Percentiles rank a stretch among this genome's conserved stretches.
phyloP scores from a whole-genome alignment of 64 coral and sea anemone species.

The Montipora sp. region DNA sequence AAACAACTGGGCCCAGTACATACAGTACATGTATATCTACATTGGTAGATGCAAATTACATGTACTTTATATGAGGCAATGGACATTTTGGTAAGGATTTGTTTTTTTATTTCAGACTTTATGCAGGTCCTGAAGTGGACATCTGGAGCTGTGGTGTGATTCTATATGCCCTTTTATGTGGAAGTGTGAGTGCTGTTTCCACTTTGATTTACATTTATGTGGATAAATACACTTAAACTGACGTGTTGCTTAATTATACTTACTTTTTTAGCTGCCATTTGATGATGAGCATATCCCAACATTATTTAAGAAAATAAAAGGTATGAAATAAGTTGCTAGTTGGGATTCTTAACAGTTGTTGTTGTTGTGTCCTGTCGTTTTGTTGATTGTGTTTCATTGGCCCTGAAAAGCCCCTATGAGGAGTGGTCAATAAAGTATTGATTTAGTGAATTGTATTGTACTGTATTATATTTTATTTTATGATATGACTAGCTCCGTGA shows the following conservation, averaged over 20 bases:
- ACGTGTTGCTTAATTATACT: not conserved
- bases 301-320: conserved; percentile 98
- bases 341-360: too few relatives aligned
- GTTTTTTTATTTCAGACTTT: conserved; percentile 59
- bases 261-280: conserved; percentile 75
- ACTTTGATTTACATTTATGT: not conserved
- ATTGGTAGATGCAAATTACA: too few relatives aligned
- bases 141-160: conserved; percentile 99
- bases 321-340: conserved; percentile 16
- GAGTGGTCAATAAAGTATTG: too few relatives aligned
- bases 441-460: too few relatives aligned
- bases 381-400: too few relatives aligned
- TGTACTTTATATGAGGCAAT: not conserved
- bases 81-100: not conserved
- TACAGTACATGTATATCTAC: too few relatives aligned
- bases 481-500: too few relatives aligned
- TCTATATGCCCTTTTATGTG: conserved; percentile 95
- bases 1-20: too few relatives aligned
- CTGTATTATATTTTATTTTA: too few relatives aligned
- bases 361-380: too few relatives aligned
- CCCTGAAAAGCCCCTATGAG: too few relatives aligned
- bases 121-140: conserved; percentile 98
- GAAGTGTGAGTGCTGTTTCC: conserved; percentile 67
- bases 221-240: too few relatives aligned
- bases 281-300: conserved; percentile 99